Conservation (phyloP, 2,113 vertebrate genomes). For the Prionailurus viverrinus region DNA sequence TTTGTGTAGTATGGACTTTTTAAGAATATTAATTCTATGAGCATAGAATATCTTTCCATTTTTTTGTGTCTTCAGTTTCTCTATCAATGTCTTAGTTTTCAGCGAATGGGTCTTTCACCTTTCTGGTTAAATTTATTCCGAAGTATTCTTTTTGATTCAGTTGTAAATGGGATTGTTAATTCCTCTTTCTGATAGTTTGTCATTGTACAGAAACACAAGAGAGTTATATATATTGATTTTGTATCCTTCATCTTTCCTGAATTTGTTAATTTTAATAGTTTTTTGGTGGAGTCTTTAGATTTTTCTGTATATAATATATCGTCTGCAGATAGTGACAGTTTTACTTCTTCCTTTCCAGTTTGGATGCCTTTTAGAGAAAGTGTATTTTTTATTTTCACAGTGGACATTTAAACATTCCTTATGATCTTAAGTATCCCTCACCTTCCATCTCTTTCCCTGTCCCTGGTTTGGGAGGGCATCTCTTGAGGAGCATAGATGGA, state of each 20-base stretch:
- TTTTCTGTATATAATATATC: background rate
- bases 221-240: background rate
- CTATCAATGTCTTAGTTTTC: constrained; percentile 26
- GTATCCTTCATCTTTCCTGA: background rate
- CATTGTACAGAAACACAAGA: background rate
- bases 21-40: background rate
- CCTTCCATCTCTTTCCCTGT: background rate
- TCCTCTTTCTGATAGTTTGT: background rate
- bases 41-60: background rate
- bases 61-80: background rate
- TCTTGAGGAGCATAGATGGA: background rate
- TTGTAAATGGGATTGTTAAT: background rate
- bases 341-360: background rate
- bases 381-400: background rate
- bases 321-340: background rate
- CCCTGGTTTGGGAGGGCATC: background rate
- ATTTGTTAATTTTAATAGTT: background rate
- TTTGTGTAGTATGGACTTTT: background rate
- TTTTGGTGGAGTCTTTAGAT: background rate
- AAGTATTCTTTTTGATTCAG: background rate
- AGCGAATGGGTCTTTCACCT: background rate
- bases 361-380: constrained; percentile 22
- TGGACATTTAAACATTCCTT: constrained; percentile 25
- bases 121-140: background rate
- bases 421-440: background rate